A percentile compares a stretch with the other conserved stretches of the same genome.
phyloP scores from a whole-genome alignment of 2,888 invertebrate species.

The Sturmia bella region DNA sequence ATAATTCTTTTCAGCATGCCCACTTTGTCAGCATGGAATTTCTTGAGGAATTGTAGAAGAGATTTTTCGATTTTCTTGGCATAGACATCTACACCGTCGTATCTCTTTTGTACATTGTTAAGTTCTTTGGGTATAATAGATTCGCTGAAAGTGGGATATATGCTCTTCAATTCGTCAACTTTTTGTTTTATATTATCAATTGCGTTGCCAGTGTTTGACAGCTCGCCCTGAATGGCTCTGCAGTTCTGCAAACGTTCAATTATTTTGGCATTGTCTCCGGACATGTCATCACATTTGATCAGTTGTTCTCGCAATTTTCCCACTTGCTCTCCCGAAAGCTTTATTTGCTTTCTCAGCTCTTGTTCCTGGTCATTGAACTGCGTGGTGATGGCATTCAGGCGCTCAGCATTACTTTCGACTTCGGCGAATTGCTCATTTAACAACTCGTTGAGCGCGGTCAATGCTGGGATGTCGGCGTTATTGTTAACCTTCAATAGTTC shows the following conservation, averaged over 20 bases:
- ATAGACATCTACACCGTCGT: conserved; percentile 89
- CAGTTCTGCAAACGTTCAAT: conserved; percentile 89
- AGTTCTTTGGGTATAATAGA: conserved; percentile 91
- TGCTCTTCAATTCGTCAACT: conserved; percentile 87
- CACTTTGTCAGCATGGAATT: conserved; percentile 92
- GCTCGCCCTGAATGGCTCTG: conserved; percentile 87
- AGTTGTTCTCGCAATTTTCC: conserved; percentile 90
- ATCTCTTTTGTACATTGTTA: conserved; percentile 91
- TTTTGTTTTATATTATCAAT: conserved; percentile 87
- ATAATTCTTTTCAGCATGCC: conserved; percentile 91
- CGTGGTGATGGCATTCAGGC: conserved; percentile 88
- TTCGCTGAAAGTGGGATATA: conserved; percentile 90
- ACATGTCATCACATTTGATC: conserved; percentile 94
- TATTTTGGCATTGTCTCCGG: conserved; percentile 92
- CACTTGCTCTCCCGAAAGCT: conserved; percentile 87
- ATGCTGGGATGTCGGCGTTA: conserved; percentile 86
- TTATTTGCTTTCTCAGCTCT: conserved; percentile 87
- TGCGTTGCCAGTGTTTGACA: conserved; percentile 86
- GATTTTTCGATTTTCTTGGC: conserved; percentile 91
- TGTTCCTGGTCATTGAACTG: conserved; percentile 89
- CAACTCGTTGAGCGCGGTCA: conserved; percentile 85
- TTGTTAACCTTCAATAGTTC: conserved; percentile 90
- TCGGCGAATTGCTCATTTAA: conserved; percentile 90
- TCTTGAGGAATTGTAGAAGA: conserved; percentile 90
- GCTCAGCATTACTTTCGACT: conserved; percentile 87